Evolutionary conservation across 2,888 invertebrate genomes (phyloP), one percentile per base, ranked within the genome.

Genomic region (Disparrhopalites patrizii): DNA sequence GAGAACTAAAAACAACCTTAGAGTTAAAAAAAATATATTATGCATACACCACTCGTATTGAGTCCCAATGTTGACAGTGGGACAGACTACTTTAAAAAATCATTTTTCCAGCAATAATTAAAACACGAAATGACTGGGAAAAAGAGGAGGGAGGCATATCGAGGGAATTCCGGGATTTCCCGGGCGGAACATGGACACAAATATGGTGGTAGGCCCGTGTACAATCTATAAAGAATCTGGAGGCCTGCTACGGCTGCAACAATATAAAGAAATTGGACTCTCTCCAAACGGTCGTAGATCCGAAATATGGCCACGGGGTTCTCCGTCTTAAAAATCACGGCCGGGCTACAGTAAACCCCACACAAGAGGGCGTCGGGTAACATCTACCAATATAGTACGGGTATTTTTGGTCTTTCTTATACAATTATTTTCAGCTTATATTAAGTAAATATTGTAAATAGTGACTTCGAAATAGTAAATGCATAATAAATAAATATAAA

Each of bases 311-410:
- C 60, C 15, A 60, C 43, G 27, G 60, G 60, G 1, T 60, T 43
- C 7, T 40, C 43, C n/a, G 40, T 40, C n/a, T 30, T 60, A 18
- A 60, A 60, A 20, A 60, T 60, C 1, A 60, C 60, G 8, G 60
- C 60, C 2, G 60, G 60, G 25, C 31, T 50, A 43, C 50, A 60
- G 18, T 60, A 60, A 1, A 43, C 40, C n/a, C 60, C 60, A 47
- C 40, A 40, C 20, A 60, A 33, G n/a, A 60, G 43, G 13, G 60
- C 30, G 23, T 60, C 60, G 4, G 60, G 50, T n/a, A 43, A 25
- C 28, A 60, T 31, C 60, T 60, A 50, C 8, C n/a, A 43, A 43
- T 20, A 43, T 20, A 43, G 15, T 36, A 10, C 36, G 36, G 15
- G 15, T 15, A 36, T 36, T 36, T 10, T 7, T 7, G 7, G 15